phyloP scores from a whole-genome alignment of 2,888 invertebrate genomes.

The Atrina japonica region DNA sequence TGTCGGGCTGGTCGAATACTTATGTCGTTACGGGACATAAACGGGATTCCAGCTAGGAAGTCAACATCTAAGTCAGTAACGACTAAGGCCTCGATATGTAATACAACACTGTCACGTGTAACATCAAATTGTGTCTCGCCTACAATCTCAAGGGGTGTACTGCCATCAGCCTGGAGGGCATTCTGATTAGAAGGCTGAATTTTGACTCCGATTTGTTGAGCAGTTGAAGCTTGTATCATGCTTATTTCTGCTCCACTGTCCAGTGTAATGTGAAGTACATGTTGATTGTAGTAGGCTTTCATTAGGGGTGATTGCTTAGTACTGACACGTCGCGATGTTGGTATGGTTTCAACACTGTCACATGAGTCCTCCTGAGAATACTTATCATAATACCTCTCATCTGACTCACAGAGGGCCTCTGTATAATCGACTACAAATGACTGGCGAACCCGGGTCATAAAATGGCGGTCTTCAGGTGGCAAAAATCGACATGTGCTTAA shows the following conservation, averaged over 20 bases:
- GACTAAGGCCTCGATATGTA: constrained; percentile 24
- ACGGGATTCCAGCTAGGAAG: constrained; percentile 43
- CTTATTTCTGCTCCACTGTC: constrained; percentile 46
- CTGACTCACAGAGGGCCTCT: no score
- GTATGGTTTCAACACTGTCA: constrained; percentile 1
- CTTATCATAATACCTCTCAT: no score
- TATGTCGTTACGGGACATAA: constrained; percentile 50
- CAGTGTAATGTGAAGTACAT: constrained; percentile 41
- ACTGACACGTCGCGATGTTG: constrained; percentile 39
- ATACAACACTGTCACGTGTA: not conserved
- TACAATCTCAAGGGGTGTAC: constrained; percentile 10
- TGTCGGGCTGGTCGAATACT: constrained; percentile 39
- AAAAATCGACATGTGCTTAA: constrained; percentile 49
- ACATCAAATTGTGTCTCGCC: constrained; percentile 21
- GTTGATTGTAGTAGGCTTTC: constrained; percentile 48
- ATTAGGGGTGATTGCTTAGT: constrained; percentile 19
- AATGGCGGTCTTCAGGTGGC: constrained; percentile 47
- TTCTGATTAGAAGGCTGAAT: constrained; percentile 35
- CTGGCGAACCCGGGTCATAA: constrained; percentile 33
- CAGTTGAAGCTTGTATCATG: constrained; percentile 38
- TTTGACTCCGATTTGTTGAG: constrained; percentile 31
- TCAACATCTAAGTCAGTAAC: constrained; percentile 20
- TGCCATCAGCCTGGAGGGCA: constrained; percentile 22
- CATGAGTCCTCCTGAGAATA: not conserved
- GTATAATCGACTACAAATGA: no score